phyloP scores from a whole-genome alignment of 2,797 vertebrate genomes.

The Gadopsis bispinosus region DNA sequence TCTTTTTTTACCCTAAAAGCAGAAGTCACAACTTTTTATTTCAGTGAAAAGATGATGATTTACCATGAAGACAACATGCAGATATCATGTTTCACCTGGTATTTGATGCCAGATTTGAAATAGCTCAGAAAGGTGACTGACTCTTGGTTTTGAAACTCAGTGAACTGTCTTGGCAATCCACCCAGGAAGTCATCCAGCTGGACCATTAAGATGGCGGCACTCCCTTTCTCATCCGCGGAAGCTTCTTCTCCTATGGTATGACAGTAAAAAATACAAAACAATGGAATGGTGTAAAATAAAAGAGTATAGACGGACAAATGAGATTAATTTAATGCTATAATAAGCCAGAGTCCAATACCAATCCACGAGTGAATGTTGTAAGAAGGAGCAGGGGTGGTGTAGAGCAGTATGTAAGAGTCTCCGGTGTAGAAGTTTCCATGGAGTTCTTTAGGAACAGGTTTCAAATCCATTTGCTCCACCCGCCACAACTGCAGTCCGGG shows the following conservation, averaged over 20 bases:
- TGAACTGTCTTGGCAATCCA: conserved; percentile 86
- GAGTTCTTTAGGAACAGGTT: conserved; percentile 83
- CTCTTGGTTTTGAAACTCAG: conserved; percentile 90
- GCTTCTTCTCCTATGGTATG: conserved; percentile 84
- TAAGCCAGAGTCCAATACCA: conserved; percentile 79
- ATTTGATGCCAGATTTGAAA: conserved; percentile 92
- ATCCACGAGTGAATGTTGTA: conserved; percentile 92
- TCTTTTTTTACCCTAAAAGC: neutral
- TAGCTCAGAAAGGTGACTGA: conserved; percentile 88
- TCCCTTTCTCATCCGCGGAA: conserved; percentile 89
- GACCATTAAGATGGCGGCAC: conserved; percentile 89
- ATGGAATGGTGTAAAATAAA: neutral
- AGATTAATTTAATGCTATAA: neutral
- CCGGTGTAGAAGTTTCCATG: conserved; percentile 91
- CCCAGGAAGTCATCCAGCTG: conserved; percentile 91
- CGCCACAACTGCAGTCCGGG: conserved; percentile 95
- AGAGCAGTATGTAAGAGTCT: conserved; percentile 91
- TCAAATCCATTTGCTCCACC: conserved; percentile 91
- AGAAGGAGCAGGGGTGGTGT: conserved; percentile 83
- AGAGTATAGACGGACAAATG: neutral
- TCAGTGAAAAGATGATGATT: neutral
- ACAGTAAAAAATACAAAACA: neutral
- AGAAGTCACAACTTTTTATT: neutral
- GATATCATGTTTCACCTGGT: conserved; percentile 83
- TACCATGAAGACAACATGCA: neutral